Conservation (phyloP, 2,113 vertebrate species). For the Amia ocellicauda region DNA sequence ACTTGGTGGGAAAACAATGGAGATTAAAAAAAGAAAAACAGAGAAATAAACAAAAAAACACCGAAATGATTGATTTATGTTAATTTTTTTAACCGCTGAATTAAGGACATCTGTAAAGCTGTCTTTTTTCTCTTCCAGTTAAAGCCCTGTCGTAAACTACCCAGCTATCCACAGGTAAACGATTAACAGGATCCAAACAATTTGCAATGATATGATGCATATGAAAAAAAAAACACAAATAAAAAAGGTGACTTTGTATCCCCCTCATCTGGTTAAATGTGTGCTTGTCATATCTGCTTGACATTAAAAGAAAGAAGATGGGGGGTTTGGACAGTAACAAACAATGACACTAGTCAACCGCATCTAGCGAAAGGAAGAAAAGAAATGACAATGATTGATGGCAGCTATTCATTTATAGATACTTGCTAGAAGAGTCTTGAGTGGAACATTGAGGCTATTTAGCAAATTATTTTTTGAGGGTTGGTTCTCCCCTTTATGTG, state of each 20-base stretch:
- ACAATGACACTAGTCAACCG: conserved; percentile 92
- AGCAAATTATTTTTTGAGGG: conserved; percentile 23
- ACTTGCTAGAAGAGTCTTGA: conserved; percentile 66
- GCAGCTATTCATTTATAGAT: conserved; percentile 89
- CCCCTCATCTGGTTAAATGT: conserved; percentile 77
- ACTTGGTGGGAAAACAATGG: too few species aligned
- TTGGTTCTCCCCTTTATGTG: conserved; percentile 14
- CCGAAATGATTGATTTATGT: too few species aligned
- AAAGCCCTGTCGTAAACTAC: conserved; percentile 22
- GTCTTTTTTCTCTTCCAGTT: background rate
- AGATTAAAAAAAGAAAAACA: too few species aligned
- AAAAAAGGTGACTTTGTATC: conserved; percentile 94
- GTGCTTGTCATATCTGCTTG: conserved; percentile 92
- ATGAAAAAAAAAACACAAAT: conserved; percentile 68
- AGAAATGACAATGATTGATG: conserved; percentile 96
- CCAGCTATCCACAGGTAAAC: conserved; percentile 46
- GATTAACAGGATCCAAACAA: conserved; percentile 15
- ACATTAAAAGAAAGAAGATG: conserved; percentile 78
- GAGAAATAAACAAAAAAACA: too few species aligned
- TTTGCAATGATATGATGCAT: conserved; percentile 39
- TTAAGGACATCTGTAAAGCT: background rate
- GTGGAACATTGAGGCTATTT: conserved; percentile 50
- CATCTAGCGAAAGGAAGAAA: conserved; percentile 80
- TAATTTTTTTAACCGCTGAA: too few species aligned
- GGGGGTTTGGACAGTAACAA: conserved; percentile 89